These are phyloP conservation scores for Phlogophora meticulosa DNA, from an alignment of 2,888 invertebrate species.

Conservation along the genomic window DNA sequence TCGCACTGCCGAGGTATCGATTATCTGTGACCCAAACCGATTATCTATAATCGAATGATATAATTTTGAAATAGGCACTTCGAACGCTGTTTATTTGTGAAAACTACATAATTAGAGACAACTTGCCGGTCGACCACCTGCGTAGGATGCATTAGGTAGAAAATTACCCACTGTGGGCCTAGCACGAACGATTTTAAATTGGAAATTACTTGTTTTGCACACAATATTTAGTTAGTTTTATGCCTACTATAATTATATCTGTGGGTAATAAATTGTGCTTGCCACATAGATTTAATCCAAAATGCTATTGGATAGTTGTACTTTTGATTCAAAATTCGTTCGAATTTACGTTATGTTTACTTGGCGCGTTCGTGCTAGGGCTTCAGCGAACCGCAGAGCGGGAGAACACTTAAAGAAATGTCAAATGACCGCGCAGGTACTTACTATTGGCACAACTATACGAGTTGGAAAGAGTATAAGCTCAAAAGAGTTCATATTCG, in stretches of 20 bases:
- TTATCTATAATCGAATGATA: conserved; percentile 62
- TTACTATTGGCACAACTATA: conserved; percentile 18
- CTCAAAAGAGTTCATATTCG: background rate
- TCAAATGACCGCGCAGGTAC: conserved; percentile 47
- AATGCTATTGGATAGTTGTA: no score
- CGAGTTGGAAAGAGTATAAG: background rate
- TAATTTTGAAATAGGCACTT: conserved; percentile 60
- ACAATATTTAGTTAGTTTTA: no score
- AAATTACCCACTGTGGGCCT: conserved; percentile 60
- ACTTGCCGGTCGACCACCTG: conserved; percentile 70
- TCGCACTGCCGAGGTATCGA: conserved; percentile 40
- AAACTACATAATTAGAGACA: conserved; percentile 70
- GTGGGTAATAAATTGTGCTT: no score
- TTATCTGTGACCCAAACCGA: conserved; percentile 58
- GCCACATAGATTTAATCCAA: no score
- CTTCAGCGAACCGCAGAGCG: conserved; percentile 54
- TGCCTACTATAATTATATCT: no score
- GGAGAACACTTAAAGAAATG: conserved; percentile 50
- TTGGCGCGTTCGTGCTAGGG: no score
- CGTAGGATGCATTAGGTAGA: conserved; percentile 67
- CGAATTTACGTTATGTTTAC: no score
- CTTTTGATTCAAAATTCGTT: no score
- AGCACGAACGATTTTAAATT: no score
- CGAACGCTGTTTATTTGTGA: conserved; percentile 70
- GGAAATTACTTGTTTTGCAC: no score